Evolutionary conservation across 2,113 vertebrate species (phyloP).

Genomic region (Salvelinus namaycush): DNA sequence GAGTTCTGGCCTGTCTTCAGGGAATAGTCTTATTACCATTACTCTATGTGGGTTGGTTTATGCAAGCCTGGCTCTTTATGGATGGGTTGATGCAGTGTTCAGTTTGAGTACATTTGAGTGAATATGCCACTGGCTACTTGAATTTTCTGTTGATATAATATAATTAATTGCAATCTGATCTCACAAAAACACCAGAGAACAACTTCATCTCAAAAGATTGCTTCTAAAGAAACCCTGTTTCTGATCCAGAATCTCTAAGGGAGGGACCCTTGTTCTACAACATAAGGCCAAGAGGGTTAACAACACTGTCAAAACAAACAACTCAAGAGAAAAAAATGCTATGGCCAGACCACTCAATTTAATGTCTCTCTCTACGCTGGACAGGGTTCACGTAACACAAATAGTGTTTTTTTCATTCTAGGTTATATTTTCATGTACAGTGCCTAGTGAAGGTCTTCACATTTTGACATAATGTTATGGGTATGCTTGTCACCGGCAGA

Average conservation of each 20-base stretch:
- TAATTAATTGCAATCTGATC: background rate
- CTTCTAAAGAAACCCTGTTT: constrained; percentile 12
- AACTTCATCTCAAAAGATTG: constrained; percentile 47
- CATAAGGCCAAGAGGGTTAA: constrained; percentile 19
- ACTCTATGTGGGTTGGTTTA: too few species aligned
- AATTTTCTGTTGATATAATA: background rate
- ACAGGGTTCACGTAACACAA: constrained; percentile 39
- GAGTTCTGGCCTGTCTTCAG: too few species aligned
- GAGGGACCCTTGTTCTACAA: constrained; percentile 11
- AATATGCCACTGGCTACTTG: background rate
- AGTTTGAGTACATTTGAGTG: background rate
- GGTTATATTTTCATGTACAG: constrained; percentile 54
- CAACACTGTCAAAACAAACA: constrained; percentile 44
- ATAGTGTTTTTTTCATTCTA: constrained; percentile 27
- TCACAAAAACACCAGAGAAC: constrained; percentile 10
- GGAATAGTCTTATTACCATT: too few species aligned
- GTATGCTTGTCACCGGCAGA: too few species aligned
- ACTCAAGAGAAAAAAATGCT: constrained; percentile 29
- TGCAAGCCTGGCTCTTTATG: too few species aligned
- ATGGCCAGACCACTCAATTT: constrained; percentile 34
- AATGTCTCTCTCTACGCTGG: constrained; percentile 28
- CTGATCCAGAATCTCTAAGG: background rate
- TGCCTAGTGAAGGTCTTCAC: constrained; percentile 5
- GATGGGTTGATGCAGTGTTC: background rate
- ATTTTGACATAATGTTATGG: too few species aligned